Conservation (phyloP, 2,113 vertebrate genomes). For the Sphaerodactylus townsendi region DNA sequence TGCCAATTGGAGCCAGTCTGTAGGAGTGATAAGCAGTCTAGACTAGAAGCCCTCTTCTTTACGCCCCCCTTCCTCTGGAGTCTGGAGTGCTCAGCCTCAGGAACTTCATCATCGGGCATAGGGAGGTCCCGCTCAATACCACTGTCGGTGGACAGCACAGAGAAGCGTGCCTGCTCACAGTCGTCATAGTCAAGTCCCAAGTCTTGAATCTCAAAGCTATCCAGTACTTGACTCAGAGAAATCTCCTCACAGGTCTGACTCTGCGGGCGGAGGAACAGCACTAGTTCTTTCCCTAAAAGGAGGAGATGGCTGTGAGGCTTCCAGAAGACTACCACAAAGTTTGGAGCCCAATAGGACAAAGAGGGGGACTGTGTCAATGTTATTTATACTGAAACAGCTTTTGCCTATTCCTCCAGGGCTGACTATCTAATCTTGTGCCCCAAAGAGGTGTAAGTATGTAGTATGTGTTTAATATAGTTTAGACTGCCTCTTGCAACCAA, state of each 20-base stretch:
- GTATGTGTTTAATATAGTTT: background rate
- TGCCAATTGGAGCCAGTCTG: conserved; percentile 73
- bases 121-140: conserved; percentile 91
- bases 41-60: conserved; percentile 77
- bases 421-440: background rate
- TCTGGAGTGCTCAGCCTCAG: conserved; percentile 59
- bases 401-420: background rate
- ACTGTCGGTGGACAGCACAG: conserved; percentile 89
- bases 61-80: conserved; percentile 84
- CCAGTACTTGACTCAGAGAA: conserved; percentile 67
- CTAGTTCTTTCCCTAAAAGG: conserved; percentile 84
- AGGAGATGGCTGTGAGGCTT: background rate
- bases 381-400: background rate
- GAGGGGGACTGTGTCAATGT: too few species aligned
- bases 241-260: conserved; percentile 69
- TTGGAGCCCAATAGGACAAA: background rate
- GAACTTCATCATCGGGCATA: conserved; percentile 34
- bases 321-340: background rate
- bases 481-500: background rate
- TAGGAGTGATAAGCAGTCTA: conserved; percentile 77
- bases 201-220: conserved; percentile 81
- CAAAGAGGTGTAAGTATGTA: background rate
- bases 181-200: conserved; percentile 58
- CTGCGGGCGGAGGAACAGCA: conserved; percentile 79
- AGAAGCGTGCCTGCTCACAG: conserved; percentile 76